phyloP scores from a whole-genome alignment of 2,888 invertebrate species.

The Aleiodes testaceus region DNA sequence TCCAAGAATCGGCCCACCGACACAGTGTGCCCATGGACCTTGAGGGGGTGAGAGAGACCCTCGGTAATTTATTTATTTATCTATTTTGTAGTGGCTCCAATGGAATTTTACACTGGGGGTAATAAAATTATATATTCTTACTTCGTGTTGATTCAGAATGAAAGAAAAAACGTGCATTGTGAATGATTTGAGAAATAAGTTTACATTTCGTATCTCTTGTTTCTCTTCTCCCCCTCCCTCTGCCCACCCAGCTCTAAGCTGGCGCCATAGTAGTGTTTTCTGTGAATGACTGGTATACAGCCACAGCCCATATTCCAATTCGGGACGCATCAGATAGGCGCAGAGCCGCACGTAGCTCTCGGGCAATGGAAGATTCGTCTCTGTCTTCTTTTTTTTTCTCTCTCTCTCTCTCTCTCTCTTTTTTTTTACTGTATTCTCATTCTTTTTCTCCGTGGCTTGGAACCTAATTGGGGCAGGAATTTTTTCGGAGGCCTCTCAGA shows the following conservation, averaged over 20 bases:
- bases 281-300: slow-evolving; percentile 68
- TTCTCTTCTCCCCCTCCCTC: background rate
- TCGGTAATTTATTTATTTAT: slow-evolving; percentile 55
- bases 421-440: slow-evolving; percentile 17
- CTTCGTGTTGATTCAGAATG: background rate
- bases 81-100: background rate
- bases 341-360: slow-evolving; percentile 49
- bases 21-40: slow-evolving; percentile 62
- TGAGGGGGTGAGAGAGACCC: slow-evolving; percentile 69
- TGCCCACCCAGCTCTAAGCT: background rate
- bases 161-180: background rate
- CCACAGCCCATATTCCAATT: slow-evolving; percentile 43
- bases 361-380: slow-evolving; percentile 50
- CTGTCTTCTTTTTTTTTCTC: slow-evolving; percentile 10
- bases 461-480: slow-evolving; percentile 67
- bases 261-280: slow-evolving; percentile 60
- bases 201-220: too few relatives aligned
- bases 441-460: slow-evolving; percentile 52
- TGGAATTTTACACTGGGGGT: background rate
- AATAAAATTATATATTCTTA: background rate
- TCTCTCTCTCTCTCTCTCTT: slow-evolving; percentile 11
- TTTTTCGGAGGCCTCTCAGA: slow-evolving; percentile 50
- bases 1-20: slow-evolving; percentile 73
- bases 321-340: slow-evolving; percentile 40
- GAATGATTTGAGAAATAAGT: background rate